A percentile compares a stretch with the other conserved stretches of the same genome.
Conservation (phyloP, 2,113 vertebrate genomes). For the Himantopus leucocephalus region DNA sequence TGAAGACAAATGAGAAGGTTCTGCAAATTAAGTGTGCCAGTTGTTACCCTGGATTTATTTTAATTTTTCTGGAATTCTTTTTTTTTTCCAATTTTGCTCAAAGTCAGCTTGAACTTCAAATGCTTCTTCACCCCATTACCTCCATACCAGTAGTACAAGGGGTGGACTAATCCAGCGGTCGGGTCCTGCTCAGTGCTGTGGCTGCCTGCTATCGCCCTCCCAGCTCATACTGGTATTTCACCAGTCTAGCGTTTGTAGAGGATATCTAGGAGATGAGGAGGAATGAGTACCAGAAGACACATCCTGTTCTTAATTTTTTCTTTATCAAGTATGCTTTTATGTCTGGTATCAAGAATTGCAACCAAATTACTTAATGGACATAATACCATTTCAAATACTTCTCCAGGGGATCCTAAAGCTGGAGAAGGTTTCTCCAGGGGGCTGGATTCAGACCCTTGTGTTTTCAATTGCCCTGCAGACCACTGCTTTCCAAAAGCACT, state of each 20-base stretch:
- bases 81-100: neutral
- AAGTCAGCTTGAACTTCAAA: neutral
- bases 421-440: neutral
- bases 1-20: neutral
- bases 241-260: neutral
- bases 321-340: neutral
- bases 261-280: neutral
- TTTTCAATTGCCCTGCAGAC: neutral
- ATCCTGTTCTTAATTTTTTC: neutral
- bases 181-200: neutral
- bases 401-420: neutral
- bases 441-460: neutral
- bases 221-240: neutral
- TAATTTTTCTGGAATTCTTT: neutral
- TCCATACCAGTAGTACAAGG: neutral
- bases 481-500: neutral
- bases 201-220: neutral
- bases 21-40: neutral
- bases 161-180: too few relatives aligned
- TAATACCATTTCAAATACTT: neutral
- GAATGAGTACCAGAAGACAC: neutral
- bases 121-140: neutral
- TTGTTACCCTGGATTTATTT: neutral
- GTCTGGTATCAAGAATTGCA: neutral
- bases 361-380: neutral